Conservation (phyloP, 2,888 invertebrate species). For the Scaptodrosophila latifasciaeformis region DNA sequence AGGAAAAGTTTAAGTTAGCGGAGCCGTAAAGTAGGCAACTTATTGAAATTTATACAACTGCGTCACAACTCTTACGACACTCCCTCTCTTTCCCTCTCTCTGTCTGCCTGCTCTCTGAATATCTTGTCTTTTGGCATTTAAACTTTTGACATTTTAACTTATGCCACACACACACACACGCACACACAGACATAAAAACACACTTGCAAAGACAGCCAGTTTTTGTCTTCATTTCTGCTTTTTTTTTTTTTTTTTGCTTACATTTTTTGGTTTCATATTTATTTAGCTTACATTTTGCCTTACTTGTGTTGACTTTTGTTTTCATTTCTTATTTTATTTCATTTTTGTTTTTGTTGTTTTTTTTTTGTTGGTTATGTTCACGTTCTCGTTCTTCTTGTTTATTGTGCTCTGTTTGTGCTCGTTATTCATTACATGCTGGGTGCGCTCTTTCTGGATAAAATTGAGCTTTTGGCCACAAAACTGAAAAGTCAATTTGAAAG, state of each 20-base stretch:
- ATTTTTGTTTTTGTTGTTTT: constrained; percentile 22
- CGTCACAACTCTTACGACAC: neutral
- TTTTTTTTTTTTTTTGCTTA: constrained; percentile 20
- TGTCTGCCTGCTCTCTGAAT: constrained; percentile 18
- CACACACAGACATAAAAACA: constrained; percentile 6
- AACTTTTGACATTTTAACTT: constrained; percentile 38
- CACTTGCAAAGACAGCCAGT: neutral
- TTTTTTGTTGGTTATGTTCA: constrained; percentile 29
- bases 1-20: constrained; percentile 23
- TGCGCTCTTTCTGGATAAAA: constrained; percentile 14
- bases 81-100: neutral
- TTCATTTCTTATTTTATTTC: neutral
- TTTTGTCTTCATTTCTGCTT: constrained; percentile 6
- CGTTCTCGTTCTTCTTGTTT: constrained; percentile 1
- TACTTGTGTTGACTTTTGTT: constrained; percentile 27
- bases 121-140: constrained; percentile 24
- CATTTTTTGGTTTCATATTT: constrained; percentile 34
- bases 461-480: constrained; percentile 9
- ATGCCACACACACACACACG: constrained; percentile 12
- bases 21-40: constrained; percentile 39
- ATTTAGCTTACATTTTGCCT: constrained; percentile 36
- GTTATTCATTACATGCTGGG: constrained; percentile 44
- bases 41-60: constrained; percentile 42
- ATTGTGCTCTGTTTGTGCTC: constrained; percentile 21
- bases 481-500: constrained; percentile 2